Evolutionary conservation across 2,113 vertebrate genomes (phyloP).

Genomic region (Mobula hypostoma): DNA sequence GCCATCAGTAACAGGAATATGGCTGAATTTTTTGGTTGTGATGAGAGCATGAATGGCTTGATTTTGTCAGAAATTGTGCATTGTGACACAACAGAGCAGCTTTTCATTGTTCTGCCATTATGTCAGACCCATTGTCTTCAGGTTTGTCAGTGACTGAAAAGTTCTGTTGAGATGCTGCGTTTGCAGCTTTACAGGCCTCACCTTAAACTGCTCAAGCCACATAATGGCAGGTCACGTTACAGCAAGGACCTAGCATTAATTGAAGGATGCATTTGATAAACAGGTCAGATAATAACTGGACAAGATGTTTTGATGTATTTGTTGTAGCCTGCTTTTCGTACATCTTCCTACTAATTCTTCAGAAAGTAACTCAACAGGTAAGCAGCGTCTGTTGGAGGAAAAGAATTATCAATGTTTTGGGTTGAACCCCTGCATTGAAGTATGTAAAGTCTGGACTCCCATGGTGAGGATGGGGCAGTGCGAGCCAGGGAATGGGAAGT

Average conservation of each 20-base stretch:
- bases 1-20: not conserved
- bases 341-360: too few relatives aligned
- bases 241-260: not conserved
- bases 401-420: too few relatives aligned
- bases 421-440: too few relatives aligned
- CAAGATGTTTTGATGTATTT: too few relatives aligned
- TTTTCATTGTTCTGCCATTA: not conserved
- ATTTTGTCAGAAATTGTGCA: not conserved
- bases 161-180: not conserved
- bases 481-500: too few relatives aligned
- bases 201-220: not conserved
- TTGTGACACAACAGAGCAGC: slow-evolving; percentile 24
- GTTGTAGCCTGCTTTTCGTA: too few relatives aligned
- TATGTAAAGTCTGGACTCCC: too few relatives aligned
- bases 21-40: not conserved
- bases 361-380: too few relatives aligned
- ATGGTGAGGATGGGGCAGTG: too few relatives aligned
- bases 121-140: not conserved
- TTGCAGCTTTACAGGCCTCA: not conserved
- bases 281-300: slow-evolving; percentile 4
- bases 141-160: not conserved
- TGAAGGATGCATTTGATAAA: slow-evolving; percentile 5
- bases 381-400: too few relatives aligned
- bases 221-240: not conserved
- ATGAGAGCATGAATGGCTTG: not conserved